Evolutionary conservation across 2,797 vertebrate species (phyloP).

Genomic region (Coluber constrictor): DNA sequence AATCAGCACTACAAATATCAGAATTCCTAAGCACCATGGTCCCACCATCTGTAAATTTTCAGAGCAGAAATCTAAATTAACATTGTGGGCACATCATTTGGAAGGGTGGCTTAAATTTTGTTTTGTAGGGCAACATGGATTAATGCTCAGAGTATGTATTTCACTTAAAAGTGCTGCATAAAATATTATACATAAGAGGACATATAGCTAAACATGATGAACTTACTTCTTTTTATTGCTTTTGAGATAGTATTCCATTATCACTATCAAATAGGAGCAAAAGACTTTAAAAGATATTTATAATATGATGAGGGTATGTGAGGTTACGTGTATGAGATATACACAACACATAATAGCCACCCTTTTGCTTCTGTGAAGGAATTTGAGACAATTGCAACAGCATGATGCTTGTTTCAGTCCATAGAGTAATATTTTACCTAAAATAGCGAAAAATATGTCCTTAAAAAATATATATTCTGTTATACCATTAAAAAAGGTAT

Average conservation of each 20-base stretch:
- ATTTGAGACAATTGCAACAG: neutral
- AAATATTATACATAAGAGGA: neutral
- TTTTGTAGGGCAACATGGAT: neutral
- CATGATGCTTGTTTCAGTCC: neutral
- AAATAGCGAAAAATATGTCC: slow-evolving; percentile 7
- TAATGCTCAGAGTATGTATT: neutral
- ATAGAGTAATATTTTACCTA: neutral
- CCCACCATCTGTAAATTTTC: neutral
- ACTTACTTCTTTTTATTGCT: neutral
- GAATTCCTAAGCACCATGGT: neutral
- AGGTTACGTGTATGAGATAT: neutral
- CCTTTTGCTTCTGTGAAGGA: neutral
- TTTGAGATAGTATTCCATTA: neutral
- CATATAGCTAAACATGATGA: neutral
- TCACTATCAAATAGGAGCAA: neutral
- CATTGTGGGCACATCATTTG: neutral
- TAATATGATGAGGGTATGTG: neutral
- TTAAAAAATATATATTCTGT: neutral
- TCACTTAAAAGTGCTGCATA: neutral
- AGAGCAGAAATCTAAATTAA: neutral
- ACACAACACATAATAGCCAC: neutral
- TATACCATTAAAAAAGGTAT: slow-evolving; percentile 14
- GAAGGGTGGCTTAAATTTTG: neutral
- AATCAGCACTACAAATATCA: neutral
- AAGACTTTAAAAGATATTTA: neutral